These are phyloP conservation scores for Brevipalpus yothersi DNA, from an alignment of 1,140 invertebrate species.

Conservation along the genomic window DNA sequence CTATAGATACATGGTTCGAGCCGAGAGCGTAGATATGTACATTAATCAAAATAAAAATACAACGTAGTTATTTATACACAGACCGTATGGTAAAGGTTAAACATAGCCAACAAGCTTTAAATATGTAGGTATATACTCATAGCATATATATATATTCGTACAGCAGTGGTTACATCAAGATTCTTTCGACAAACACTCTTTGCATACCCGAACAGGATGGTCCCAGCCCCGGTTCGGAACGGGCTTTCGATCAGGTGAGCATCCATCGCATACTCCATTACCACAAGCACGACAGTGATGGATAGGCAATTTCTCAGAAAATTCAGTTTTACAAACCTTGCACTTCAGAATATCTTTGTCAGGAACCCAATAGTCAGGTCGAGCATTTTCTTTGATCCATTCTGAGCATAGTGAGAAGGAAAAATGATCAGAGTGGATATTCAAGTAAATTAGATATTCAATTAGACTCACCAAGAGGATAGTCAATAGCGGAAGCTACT, in stretches of 20 bases:
- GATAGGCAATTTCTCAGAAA: slow-evolving; percentile 28
- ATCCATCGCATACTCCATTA: slow-evolving; percentile 23
- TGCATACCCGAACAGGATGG: slow-evolving; percentile 23
- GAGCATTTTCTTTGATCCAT: slow-evolving; percentile 46
- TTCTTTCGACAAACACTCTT: slow-evolving; percentile 15
- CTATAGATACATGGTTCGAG: no score
- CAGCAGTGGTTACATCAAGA: no score
- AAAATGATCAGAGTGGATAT: neutral
- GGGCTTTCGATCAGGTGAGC: slow-evolving; percentile 19
- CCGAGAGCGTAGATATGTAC: no score
- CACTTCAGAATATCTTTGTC: slow-evolving; percentile 40
- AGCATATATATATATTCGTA: no score
- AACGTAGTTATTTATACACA: no score
- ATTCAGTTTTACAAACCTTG: slow-evolving; percentile 32
- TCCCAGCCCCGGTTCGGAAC: slow-evolving; percentile 25
- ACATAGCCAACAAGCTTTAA: no score
- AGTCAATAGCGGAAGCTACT: slow-evolving; percentile 21
- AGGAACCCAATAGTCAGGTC: slow-evolving; percentile 53
- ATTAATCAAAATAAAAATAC: no score
- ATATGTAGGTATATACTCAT: no score
- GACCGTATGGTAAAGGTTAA: no score
- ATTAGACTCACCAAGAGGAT: slow-evolving; percentile 16
- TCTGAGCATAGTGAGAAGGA: slow-evolving; percentile 21
- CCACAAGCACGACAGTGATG: slow-evolving; percentile 45
- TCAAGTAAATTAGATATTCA: neutral